Evolutionary conservation across 2,888 invertebrate species (phyloP).

Genomic region (Mythimna vitellina): DNA sequence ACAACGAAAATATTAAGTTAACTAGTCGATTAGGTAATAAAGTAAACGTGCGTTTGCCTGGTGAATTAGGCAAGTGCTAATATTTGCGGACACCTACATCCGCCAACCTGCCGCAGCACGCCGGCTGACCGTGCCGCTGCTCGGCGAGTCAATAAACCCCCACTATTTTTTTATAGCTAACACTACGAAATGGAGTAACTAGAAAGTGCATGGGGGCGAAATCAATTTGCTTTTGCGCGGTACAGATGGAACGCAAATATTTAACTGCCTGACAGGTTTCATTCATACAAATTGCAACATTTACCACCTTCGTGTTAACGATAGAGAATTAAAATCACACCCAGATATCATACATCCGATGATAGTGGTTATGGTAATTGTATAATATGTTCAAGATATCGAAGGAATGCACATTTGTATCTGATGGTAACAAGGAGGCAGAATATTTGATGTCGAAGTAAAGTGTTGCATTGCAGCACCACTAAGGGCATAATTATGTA

Average conservation of each 20-base stretch:
- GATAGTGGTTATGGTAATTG: background rate
- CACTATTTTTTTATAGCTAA: slow-evolving; percentile 70
- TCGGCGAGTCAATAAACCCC: slow-evolving; percentile 83
- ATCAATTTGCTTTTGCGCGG: slow-evolving; percentile 47
- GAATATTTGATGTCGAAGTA: slow-evolving; percentile 17
- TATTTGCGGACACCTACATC: slow-evolving; percentile 89
- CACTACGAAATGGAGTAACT: slow-evolving; percentile 67
- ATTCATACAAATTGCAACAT: slow-evolving; percentile 35
- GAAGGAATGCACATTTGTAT: slow-evolving; percentile 4
- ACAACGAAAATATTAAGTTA: slow-evolving; percentile 76
- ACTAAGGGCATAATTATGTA: slow-evolving; percentile 44
- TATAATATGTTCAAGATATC: slow-evolving; percentile 1
- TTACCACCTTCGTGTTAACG: slow-evolving; percentile 11
- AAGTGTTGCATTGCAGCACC: slow-evolving; percentile 29
- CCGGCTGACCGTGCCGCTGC: slow-evolving; percentile 67
- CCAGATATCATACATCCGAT: background rate
- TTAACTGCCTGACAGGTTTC: slow-evolving; percentile 12
- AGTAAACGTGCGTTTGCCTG: slow-evolving; percentile 78
- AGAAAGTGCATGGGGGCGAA: slow-evolving; percentile 63
- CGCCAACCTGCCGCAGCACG: slow-evolving; percentile 83
- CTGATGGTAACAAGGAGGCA: slow-evolving; percentile 2
- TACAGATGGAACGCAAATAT: slow-evolving; percentile 38
- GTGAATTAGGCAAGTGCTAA: slow-evolving; percentile 86
- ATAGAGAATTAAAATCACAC: background rate
- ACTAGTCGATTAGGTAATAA: slow-evolving; percentile 81